phyloP scores from a whole-genome alignment of 2,113 vertebrate species.

The Ailuropoda melanoleuca region DNA sequence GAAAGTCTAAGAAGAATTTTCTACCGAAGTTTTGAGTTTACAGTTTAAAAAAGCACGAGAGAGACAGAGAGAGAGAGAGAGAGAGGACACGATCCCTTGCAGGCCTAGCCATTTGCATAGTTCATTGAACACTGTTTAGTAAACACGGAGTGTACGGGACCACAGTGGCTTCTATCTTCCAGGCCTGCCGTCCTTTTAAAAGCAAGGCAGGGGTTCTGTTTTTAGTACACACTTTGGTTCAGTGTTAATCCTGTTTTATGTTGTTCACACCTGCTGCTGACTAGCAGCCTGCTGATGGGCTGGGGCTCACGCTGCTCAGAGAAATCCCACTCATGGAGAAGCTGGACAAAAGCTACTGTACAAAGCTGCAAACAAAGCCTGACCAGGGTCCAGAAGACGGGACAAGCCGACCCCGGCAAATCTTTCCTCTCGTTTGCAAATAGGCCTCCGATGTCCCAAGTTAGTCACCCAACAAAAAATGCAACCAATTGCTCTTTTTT shows the following conservation, averaged over 20 bases:
- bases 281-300: conserved; percentile 82
- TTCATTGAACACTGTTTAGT: conserved; percentile 84
- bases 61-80: neutral
- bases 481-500: neutral
- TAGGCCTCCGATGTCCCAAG: neutral
- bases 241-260: conserved; percentile 89
- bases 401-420: neutral
- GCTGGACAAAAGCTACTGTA: conserved; percentile 46
- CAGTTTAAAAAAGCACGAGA: neutral
- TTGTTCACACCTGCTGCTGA: conserved; percentile 90
- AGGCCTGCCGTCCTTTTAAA: conserved; percentile 72
- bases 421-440: neutral
- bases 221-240: conserved; percentile 86
- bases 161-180: conserved; percentile 73
- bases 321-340: conserved; percentile 64
- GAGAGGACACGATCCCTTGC: neutral
- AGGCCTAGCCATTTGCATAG: conserved; percentile 75
- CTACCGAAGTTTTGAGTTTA: neutral
- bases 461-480: neutral
- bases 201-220: conserved; percentile 86
- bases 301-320: conserved; percentile 79
- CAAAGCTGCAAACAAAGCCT: conserved; percentile 65
- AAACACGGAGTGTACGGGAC: conserved; percentile 77
- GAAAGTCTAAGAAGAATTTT: neutral
- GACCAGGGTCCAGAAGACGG: neutral